A percentile compares a stretch with the other conserved stretches of the same genome.
Evolutionary conservation across 2,113 vertebrate genomes (phyloP).

Genomic region (Prietella phreatophila): DNA sequence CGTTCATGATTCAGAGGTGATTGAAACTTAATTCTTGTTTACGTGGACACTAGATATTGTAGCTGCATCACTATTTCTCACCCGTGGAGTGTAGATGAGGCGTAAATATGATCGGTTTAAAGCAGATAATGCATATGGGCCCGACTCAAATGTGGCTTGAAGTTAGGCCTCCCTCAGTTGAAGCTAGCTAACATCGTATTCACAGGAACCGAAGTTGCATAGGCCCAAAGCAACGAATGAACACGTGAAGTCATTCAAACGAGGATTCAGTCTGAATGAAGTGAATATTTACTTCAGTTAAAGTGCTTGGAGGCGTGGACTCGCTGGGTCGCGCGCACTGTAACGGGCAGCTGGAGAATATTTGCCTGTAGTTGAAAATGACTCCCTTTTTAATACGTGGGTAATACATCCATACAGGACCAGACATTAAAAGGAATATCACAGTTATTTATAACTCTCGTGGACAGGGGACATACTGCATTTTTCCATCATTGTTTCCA

Average conservation of each 20-base stretch:
- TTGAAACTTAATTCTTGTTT: conserved; percentile 39
- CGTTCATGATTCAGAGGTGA: conserved; percentile 46
- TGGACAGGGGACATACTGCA: no score
- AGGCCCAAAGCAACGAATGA: not conserved
- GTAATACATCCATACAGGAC: no score
- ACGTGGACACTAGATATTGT: not conserved
- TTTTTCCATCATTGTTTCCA: no score
- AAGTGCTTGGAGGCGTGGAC: not conserved
- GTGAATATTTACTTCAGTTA: not conserved
- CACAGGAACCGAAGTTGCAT: not conserved
- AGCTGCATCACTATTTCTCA: not conserved
- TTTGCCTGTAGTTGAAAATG: not conserved
- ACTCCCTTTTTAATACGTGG: not conserved
- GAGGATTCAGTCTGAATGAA: not conserved
- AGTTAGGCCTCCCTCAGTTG: not conserved
- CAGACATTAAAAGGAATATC: not conserved
- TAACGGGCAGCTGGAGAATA: not conserved
- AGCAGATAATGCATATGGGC: not conserved
- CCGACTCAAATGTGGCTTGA: not conserved
- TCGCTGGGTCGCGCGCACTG: not conserved
- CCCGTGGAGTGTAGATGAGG: not conserved
- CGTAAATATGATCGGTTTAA: not conserved
- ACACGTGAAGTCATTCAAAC: not conserved
- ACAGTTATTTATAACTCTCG: not conserved
- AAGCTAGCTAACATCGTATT: not conserved